Conservation (phyloP, 2,113 vertebrate species). For the Amphiprion ocellaris region DNA sequence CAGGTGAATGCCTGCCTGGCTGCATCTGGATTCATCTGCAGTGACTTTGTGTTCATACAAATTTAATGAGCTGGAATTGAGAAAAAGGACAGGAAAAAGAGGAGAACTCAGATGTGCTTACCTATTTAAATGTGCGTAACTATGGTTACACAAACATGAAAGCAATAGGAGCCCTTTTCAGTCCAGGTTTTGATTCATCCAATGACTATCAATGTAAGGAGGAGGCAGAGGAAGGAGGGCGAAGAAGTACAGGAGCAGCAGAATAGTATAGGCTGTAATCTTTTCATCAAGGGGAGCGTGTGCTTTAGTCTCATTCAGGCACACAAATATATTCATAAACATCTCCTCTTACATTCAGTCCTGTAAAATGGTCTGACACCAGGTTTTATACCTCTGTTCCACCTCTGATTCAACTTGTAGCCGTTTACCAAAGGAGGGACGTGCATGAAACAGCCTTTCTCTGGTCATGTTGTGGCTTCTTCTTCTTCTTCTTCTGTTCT, state of each 20-base stretch:
- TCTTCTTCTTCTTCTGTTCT: not conserved
- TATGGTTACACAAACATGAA: slow-evolving; percentile 87
- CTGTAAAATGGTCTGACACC: not conserved
- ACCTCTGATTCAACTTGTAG: slow-evolving; percentile 18
- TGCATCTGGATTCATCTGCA: slow-evolving; percentile 59
- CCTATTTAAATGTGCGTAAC: slow-evolving; percentile 83
- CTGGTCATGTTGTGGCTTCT: too few species aligned
- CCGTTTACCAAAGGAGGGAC: not conserved
- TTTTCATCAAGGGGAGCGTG: slow-evolving; percentile 38
- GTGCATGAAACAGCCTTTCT: not conserved
- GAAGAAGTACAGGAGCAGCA: slow-evolving; percentile 33
- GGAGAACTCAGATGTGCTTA: slow-evolving; percentile 79
- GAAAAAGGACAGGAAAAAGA: slow-evolving; percentile 65
- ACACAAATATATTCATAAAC: slow-evolving; percentile 13
- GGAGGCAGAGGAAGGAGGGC: slow-evolving; percentile 42
- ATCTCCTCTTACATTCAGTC: slow-evolving; percentile 4
- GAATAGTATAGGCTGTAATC: slow-evolving; percentile 10
- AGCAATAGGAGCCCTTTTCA: slow-evolving; percentile 76
- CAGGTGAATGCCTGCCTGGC: slow-evolving; percentile 59
- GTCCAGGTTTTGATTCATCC: slow-evolving; percentile 74
- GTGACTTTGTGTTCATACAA: slow-evolving; percentile 75
- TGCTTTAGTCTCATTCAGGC: slow-evolving; percentile 14
- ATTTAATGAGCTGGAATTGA: slow-evolving; percentile 83
- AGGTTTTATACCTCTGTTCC: not conserved
- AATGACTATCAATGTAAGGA: slow-evolving; percentile 68